Evolutionary conservation across 2,888 invertebrate genomes (phyloP), one percentile per base, ranked within the genome.

Genomic region (Leptinotarsa peninsularis): DNA sequence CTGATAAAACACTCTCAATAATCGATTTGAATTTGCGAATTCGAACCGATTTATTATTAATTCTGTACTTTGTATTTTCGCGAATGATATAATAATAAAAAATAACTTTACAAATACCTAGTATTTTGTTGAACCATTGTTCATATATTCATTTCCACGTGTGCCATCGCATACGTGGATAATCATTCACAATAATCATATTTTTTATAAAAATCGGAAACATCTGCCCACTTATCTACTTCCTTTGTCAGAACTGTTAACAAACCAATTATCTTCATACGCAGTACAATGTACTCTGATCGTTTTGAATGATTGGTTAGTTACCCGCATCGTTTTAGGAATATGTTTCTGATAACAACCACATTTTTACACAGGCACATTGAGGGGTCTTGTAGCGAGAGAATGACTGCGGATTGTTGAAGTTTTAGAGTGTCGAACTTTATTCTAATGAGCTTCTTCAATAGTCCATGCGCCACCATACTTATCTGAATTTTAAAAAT

Each of bases 351-450:
- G 81, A 82, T 83, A 82, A 78, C 77, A 72, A 72, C 78, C 72
- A 78, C 79, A 82, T 81, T 83, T 82, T 80, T 83, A 79, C 83
- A 83, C 82, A 82, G 81, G 82, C 73, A 79, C 74, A 67, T 76
- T 73, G 60, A 68, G 54, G 18, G 49, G 71, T 58, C 58, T 70
- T 60, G 43, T 49, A 70, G 58, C 58, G 58, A 58, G 70, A 58
- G 58, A 58, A 58, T 43, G 70, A 70, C 58, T 58, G 18, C 60
- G 49, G 49, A 70, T 70, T 70, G 70, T 49, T 58, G 58, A 33
- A 21, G 58, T 58, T 69, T 69, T 18, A 17, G 18, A 43, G 58
- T 70, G 10, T 60, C 43, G 60, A 43, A 49, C 23, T 43, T 70
- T 49, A 21, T 49, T 70, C 54, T 58, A 43, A 43, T 58, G n/a